phyloP scores from a whole-genome alignment of 2,888 invertebrate species.

The Ophion ventricosus region DNA sequence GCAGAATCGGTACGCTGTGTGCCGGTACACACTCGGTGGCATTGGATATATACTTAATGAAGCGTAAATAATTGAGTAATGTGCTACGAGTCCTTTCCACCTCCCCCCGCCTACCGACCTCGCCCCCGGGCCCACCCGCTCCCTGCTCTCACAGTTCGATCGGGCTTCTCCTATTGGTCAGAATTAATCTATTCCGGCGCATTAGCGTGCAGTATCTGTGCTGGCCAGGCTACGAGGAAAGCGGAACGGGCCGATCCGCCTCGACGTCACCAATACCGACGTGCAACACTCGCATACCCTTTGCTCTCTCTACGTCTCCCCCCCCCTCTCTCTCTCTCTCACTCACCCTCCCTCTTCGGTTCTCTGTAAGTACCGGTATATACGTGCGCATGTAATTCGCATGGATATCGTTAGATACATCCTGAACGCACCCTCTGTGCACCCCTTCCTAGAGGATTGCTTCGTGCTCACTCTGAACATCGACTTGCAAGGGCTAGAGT shows the following conservation, averaged over 20 bases:
- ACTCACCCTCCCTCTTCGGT: constrained; percentile 25
- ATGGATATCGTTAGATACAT: constrained; percentile 61
- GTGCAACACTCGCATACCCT: constrained; percentile 16
- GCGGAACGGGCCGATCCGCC: constrained; percentile 58
- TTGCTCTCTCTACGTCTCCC: background rate
- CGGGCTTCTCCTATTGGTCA: constrained; percentile 82
- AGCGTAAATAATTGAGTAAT: constrained; percentile 84
- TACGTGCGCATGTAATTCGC: constrained; percentile 60
- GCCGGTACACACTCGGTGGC: constrained; percentile 78
- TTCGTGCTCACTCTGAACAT: constrained; percentile 54
- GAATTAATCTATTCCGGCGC: constrained; percentile 83
- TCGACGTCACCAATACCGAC: constrained; percentile 45
- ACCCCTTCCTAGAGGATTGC: constrained; percentile 54
- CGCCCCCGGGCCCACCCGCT: too few species aligned
- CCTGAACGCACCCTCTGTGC: constrained; percentile 68
- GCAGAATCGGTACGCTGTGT: constrained; percentile 72
- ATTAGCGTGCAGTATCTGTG: constrained; percentile 81
- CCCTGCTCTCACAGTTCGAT: constrained; percentile 77
- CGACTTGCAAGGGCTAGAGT: constrained; percentile 49
- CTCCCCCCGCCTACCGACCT: constrained; percentile 50
- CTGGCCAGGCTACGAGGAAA: constrained; percentile 70
- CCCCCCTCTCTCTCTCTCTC: constrained; percentile 18
- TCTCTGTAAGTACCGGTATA: constrained; percentile 10
- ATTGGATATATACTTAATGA: constrained; percentile 84
- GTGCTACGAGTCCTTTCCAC: constrained; percentile 79